phyloP scores from a whole-genome alignment of 2,888 invertebrate genomes.

The Syrphus vitripennis region DNA sequence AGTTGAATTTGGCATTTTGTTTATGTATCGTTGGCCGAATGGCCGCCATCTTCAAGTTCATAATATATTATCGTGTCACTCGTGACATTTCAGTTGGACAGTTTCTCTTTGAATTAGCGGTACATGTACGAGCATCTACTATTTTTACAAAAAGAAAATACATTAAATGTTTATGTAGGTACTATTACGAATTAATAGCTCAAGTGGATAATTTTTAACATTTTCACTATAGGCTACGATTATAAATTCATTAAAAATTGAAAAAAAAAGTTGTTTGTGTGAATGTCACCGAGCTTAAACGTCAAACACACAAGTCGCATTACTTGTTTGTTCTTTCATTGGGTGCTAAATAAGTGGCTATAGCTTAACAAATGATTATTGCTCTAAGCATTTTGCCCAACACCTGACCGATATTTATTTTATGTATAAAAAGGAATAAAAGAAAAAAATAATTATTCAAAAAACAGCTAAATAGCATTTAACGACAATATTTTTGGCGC shows the following conservation, averaged over 20 bases:
- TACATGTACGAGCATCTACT: background rate
- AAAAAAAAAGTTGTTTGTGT: background rate
- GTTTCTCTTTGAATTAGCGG: conserved; percentile 37
- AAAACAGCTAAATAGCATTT: conserved; percentile 51
- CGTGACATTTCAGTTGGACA: conserved; percentile 42
- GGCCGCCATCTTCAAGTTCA: conserved; percentile 66
- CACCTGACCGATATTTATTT: conserved; percentile 54
- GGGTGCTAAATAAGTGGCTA: conserved; percentile 13
- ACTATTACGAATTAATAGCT: conserved; percentile 42
- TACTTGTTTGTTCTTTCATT: conserved; percentile 4
- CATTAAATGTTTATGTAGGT: background rate
- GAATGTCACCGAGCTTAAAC: conserved; percentile 1
- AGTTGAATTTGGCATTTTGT: conserved; percentile 23
- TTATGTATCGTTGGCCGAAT: conserved; percentile 44
- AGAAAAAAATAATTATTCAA: background rate
- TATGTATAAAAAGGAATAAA: conserved; percentile 6
- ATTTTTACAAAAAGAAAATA: background rate
- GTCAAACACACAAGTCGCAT: conserved; percentile 1
- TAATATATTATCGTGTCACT: conserved; percentile 37
- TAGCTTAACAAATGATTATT: conserved; percentile 30
- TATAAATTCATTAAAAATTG: conserved; percentile 15
- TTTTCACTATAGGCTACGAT: background rate
- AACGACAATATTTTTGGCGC: conserved; percentile 71
- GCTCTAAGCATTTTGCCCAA: conserved; percentile 28
- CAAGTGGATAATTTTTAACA: conserved; percentile 28